A percentile compares a stretch with the other conserved stretches of the same genome.
These are phyloP conservation scores for Euura lappo DNA, from an alignment of 1,140 invertebrate species.

Conservation along the genomic window DNA sequence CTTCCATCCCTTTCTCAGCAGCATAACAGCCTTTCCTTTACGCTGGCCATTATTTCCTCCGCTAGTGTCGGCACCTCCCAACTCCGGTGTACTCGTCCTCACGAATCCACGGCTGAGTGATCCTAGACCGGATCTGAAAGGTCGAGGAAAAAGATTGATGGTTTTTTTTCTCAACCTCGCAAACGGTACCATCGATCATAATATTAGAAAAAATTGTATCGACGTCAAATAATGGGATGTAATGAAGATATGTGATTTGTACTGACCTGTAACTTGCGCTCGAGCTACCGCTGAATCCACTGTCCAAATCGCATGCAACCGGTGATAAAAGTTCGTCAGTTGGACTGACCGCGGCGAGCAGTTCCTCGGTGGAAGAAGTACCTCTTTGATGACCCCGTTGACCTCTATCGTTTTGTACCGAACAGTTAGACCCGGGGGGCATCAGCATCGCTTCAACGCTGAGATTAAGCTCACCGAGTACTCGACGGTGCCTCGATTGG, in stretches of 20 bases:
- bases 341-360: constrained; percentile 68
- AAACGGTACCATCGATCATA: too few species aligned
- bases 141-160: too few species aligned
- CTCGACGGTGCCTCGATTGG: constrained; percentile 77
- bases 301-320: constrained; percentile 75
- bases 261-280: constrained; percentile 73
- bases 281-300: constrained; percentile 81
- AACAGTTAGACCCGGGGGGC: constrained; percentile 63
- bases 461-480: constrained; percentile 84
- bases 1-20: constrained; percentile 68
- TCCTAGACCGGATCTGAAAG: constrained; percentile 49
- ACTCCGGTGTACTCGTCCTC: constrained; percentile 40
- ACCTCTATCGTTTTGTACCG: constrained; percentile 53
- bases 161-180: too few species aligned
- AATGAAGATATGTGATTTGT: neutral
- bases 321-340: constrained; percentile 76
- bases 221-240: neutral
- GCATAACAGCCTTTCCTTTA: constrained; percentile 54
- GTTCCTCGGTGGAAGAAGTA: constrained; percentile 67
- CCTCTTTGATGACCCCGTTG: constrained; percentile 52
- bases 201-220: too few species aligned
- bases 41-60: constrained; percentile 26
- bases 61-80: constrained; percentile 24
- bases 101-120: constrained; percentile 48
- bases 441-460: constrained; percentile 88